A percentile compares a stretch with the other conserved stretches of the same genome.
phyloP scores from a whole-genome alignment of 2,888 invertebrate species.

The Sericinus montela region DNA sequence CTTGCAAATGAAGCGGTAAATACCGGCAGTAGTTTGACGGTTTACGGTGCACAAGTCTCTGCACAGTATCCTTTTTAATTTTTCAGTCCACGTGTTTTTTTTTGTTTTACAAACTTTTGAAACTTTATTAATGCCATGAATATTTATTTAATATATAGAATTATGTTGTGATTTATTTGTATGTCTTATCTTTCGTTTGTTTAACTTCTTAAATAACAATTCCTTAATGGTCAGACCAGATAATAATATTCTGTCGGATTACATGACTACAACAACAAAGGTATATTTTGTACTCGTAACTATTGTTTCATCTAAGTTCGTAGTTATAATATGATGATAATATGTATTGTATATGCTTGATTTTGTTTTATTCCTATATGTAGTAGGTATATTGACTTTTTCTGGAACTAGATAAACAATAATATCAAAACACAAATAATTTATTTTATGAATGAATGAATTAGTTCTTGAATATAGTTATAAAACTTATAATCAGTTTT shows the following conservation, averaged over 20 bases:
- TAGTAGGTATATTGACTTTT: no score
- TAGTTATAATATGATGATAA: no score
- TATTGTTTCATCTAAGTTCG: no score
- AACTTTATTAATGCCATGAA: neutral
- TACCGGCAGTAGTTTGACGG: constrained; percentile 61
- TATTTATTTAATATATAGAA: constrained; percentile 1
- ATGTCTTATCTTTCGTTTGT: constrained; percentile 16
- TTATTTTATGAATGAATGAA: no score
- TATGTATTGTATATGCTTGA: no score
- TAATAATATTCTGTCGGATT: constrained; percentile 65
- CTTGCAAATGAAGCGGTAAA: constrained; percentile 52
- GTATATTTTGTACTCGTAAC: constrained; percentile 31
- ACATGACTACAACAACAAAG: constrained; percentile 62
- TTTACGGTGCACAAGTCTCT: constrained; percentile 52
- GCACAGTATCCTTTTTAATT: constrained; percentile 67
- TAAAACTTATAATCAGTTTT: no score
- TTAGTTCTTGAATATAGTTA: no score
- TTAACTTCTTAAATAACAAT: constrained; percentile 21
- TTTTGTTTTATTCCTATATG: no score
- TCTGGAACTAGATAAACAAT: no score
- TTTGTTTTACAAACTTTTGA: constrained; percentile 5
- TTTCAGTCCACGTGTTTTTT: constrained; percentile 52
- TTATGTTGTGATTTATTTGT: constrained; percentile 17
- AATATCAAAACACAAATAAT: no score
- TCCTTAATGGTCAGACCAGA: constrained; percentile 60